Evolutionary conservation across 2,113 vertebrate species (phyloP).

Genomic region (Prinia subflava): DNA sequence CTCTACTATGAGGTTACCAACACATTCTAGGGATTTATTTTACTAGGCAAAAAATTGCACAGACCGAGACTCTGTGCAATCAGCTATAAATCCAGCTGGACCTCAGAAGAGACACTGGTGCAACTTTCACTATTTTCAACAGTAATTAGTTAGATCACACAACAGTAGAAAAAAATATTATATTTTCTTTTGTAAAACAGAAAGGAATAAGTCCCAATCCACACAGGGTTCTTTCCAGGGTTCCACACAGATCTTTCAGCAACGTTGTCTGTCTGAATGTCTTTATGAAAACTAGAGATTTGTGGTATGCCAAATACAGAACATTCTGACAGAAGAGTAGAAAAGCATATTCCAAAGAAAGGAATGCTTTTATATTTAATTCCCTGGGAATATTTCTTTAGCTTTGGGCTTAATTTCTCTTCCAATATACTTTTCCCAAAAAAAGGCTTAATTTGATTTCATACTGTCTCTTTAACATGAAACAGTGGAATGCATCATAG

Average conservation of each 20-base stretch:
- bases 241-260: background rate
- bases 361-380: conserved; percentile 37
- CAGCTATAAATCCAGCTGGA: background rate
- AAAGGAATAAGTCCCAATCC: background rate
- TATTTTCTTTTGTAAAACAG: background rate
- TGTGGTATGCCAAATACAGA: background rate
- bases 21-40: background rate
- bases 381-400: conserved; percentile 21
- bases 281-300: background rate
- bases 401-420: background rate
- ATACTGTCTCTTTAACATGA: conserved; percentile 17
- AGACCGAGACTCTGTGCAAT: background rate
- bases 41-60: background rate
- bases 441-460: conserved; percentile 39
- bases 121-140: background rate
- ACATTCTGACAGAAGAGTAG: conserved; percentile 16
- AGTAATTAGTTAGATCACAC: background rate
- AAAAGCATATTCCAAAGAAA: conserved; percentile 31
- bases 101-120: background rate
- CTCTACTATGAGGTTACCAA: background rate
- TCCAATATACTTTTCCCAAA: background rate
- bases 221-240: background rate
- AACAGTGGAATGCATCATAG: background rate
- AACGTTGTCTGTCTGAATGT: background rate
- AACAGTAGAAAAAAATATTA: background rate